Base-by-base conservation (phyloP, 2,797 vertebrate species). In the Cossypha dichroa region DNA sequence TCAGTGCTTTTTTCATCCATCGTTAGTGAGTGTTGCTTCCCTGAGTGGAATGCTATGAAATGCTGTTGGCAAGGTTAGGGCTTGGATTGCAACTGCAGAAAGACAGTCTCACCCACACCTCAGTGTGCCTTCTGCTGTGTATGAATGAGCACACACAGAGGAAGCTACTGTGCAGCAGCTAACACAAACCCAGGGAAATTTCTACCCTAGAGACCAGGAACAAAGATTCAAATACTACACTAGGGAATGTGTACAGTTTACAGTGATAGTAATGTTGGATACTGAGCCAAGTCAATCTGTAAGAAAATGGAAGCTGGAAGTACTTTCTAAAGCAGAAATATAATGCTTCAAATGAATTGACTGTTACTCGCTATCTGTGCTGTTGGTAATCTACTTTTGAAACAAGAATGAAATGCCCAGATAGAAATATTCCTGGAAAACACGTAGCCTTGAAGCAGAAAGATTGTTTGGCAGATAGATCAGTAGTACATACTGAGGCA, bases 401-500 rank as follows among this genome's bases (percentile, higher is more conserved):
- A 84, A 86, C 63, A 91, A 83, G 55, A 97, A 93, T 54, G 54
- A 79, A 96, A 94, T 62, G 67, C 38, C 85, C 68, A 69, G 43
- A 51, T 81, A 72, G 31, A 88, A 81, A 81, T 89, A 49, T 64
- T 91, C 48, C 56, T 17, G 40, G 70, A 93, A 95, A 94, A 89
- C 85, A 51, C 26, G 36, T 31, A 54, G 19, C 93, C 91, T 95
- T 64, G 51, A 90, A 93, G 90, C 67, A 96, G 82, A 56, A 96
- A 90, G 22, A 52, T 33, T 94, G 94, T 93, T 96, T 97, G 94
- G 92, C 83, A 96, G 80, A 92, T 92, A 94, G 52, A 69, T 93
- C 59, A 36, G 4, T 34, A 43, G 43, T 19, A 91, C 6, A 2
- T 74, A 66, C 88, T 43, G 84, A 96, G 96, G 86, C 91, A 95